Evolutionary conservation across 2,113 vertebrate genomes (phyloP).

Genomic region (Zosterops hypoxanthus): DNA sequence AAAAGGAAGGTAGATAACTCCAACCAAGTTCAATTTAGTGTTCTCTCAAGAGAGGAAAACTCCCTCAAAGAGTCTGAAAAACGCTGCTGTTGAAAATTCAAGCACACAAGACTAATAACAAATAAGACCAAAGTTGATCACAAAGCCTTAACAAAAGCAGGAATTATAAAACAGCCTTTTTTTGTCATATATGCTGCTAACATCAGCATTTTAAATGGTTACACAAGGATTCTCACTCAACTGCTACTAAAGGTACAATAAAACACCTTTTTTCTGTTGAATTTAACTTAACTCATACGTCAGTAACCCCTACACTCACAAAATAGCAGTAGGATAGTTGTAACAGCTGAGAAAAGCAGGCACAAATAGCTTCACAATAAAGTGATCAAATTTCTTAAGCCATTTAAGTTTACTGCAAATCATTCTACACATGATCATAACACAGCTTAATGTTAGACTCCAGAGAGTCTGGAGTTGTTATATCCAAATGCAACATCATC

Average conservation of each 20-base stretch:
- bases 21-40: background rate
- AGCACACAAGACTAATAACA: background rate
- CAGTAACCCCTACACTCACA: background rate
- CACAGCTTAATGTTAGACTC: background rate
- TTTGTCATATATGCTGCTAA: background rate
- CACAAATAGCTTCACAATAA: background rate
- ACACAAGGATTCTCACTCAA: background rate
- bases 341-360: background rate
- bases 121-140: background rate
- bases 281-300: background rate
- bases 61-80: background rate
- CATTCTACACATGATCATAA: background rate
- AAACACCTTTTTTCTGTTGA: background rate
- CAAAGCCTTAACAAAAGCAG: background rate
- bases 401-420: background rate
- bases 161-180: background rate
- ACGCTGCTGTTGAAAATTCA: background rate
- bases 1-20: background rate
- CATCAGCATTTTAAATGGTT: background rate
- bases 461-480: background rate
- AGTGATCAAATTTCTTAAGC: background rate
- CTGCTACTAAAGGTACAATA: background rate
- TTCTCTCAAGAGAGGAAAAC: background rate
- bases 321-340: fast-evolving
- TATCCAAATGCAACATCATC: background rate